Conservation (phyloP, 2,888 invertebrate species). For the Chaetoderma sp. region DNA sequence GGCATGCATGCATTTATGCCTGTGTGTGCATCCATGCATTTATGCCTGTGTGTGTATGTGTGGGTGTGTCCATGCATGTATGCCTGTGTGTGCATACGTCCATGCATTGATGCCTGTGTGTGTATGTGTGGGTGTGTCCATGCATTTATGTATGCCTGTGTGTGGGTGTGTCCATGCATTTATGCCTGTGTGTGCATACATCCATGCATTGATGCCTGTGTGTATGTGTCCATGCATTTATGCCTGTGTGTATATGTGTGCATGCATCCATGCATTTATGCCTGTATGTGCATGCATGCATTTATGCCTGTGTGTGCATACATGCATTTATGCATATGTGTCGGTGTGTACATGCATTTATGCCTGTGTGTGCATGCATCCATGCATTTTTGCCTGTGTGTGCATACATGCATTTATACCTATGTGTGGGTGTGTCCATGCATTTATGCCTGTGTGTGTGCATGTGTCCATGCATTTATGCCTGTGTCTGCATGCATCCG, state of each 20-base stretch:
- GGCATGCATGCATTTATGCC: not conserved
- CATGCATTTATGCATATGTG: slow-evolving; percentile 1
- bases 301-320: not conserved
- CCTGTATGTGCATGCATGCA: not conserved
- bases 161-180: not conserved
- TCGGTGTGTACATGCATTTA: slow-evolving; percentile 2
- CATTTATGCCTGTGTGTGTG: too few species aligned
- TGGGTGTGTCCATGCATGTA: too few species aligned
- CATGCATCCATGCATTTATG: not conserved
- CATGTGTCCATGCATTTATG: too few species aligned
- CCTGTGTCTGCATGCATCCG: not conserved
- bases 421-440: not conserved
- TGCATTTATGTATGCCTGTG: not conserved
- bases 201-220: too few species aligned
- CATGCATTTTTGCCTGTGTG: slow-evolving; percentile 1
- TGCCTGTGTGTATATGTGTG: not conserved
- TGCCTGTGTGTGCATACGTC: too few species aligned
- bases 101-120: too few species aligned
- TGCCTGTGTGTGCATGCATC: slow-evolving; percentile 1
- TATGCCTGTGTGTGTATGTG: too few species aligned
- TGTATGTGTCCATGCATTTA: not conserved
- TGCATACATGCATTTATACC: not conserved
- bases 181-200: not conserved
- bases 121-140: not conserved
- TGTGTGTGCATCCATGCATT: not conserved